Base-by-base conservation (phyloP, 2,113 vertebrate genomes). In the Argyrosomus japonicus region DNA sequence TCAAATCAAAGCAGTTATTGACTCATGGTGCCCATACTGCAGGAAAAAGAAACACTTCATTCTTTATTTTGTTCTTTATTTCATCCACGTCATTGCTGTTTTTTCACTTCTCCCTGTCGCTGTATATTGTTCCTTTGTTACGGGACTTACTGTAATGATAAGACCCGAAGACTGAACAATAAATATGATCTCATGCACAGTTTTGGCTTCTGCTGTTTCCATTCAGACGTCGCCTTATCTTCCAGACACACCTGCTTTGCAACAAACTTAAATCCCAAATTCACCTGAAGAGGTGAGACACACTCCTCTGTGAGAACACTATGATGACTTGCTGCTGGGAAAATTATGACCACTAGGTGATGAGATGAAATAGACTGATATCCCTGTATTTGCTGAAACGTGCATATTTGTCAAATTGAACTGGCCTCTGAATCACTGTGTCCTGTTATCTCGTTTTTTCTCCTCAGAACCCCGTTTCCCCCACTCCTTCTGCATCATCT, bases 211-310 rank as follows among this genome's bases (percentile, higher is more conserved):
- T 75, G 73, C 71, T 50, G 58, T 83, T 87, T 67, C 57, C 50
- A 65, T 84, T 87, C 71, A 86, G 67, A 61, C 43, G 1, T 56
- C 40, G 47, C 53, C 92, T 96, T 96, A 96, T 96, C 94, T 94
- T 86, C 86, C 89, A 75, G 83, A 78, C 77, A 67, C 95, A 96
- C 93, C 94, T 91, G 85, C 92, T 75, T 87, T 54, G 58, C 65
- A 93, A 92, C 93, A 91, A 94, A 89, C 94, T 94, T 86, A 95
- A 95, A 95, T 95, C 93, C 91, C 86, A 87, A 91, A 84, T 87
- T 93, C 89, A 90, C 87, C 69, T 2, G 21, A 36, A 36, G 6
- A 68, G 70, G 79, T n/a, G 62, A 45, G 61, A 63, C 61, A 72
- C 47, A 74, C 87, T 86, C 93, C 90, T 88, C 86, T 68, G 17